These are phyloP conservation scores for Electrophaes corylata DNA, from an alignment of 2,888 invertebrate genomes.

Conservation along the genomic window DNA sequence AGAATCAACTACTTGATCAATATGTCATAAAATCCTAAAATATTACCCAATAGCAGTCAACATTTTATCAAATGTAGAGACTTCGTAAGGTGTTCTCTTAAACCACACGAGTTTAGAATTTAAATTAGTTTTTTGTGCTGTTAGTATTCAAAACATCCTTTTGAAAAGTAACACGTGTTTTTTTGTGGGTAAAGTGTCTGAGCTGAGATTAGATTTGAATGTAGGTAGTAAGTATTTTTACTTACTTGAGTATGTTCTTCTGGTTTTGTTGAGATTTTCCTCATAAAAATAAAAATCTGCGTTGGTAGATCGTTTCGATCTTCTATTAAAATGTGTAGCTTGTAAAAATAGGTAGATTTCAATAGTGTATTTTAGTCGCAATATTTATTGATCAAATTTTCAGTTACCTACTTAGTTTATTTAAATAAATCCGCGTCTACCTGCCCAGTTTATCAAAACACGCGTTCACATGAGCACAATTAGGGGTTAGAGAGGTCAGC, in stretches of 20 bases:
- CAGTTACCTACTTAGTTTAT: neutral
- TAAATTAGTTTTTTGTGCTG: conserved; percentile 19
- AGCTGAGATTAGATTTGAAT: conserved; percentile 5
- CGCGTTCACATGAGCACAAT: conserved; percentile 38
- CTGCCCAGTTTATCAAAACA: conserved; percentile 36
- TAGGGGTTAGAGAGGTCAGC: conserved; percentile 49
- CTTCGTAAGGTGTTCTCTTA: conserved; percentile 17
- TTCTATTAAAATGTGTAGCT: too few relatives aligned
- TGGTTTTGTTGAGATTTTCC: neutral
- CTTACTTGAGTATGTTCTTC: neutral
- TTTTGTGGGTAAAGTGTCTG: conserved; percentile 6
- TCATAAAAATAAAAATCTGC: too few relatives aligned
- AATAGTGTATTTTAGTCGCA: too few relatives aligned
- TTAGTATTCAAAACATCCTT: conserved; percentile 18
- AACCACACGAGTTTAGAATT: conserved; percentile 14
- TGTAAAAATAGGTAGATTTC: too few relatives aligned
- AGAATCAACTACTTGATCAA: conserved; percentile 59
- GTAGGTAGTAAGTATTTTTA: neutral
- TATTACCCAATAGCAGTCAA: neutral
- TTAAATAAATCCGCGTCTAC: neutral
- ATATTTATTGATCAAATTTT: too few relatives aligned
- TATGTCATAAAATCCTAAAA: conserved; percentile 55
- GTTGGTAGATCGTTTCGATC: too few relatives aligned
- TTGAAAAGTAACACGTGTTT: conserved; percentile 18
- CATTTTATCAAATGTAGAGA: conserved; percentile 2